A percentile compares a stretch with the other conserved stretches of the same genome.
These are phyloP conservation scores for Tenodera sinensis DNA, from an alignment of 2,888 invertebrate species.

Conservation along the genomic window DNA sequence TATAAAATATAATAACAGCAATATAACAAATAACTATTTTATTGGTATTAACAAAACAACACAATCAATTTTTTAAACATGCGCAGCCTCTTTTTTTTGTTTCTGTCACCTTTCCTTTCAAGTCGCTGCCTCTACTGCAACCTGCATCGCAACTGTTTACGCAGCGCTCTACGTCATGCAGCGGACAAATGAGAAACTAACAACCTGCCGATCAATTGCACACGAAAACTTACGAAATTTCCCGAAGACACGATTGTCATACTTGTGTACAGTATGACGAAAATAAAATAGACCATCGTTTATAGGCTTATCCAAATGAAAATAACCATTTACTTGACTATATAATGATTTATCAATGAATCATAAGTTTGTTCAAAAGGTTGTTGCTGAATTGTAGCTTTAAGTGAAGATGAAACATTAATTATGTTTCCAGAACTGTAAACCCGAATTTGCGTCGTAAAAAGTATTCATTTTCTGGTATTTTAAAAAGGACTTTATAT, in stretches of 20 bases:
- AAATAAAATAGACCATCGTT: not conserved
- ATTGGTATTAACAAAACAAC: constrained; percentile 12
- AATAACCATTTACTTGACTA: not conserved
- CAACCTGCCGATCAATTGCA: constrained; percentile 17
- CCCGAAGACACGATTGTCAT: constrained; percentile 8
- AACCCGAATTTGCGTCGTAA: not conserved
- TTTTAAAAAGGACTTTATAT: not conserved
- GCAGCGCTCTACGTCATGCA: constrained; percentile 29
- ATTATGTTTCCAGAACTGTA: not conserved
- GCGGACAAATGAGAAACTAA: constrained; percentile 21
- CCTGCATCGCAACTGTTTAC: constrained; percentile 30
- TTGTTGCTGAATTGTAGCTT: not conserved
- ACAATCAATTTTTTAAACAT: constrained; percentile 16
- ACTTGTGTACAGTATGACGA: not conserved
- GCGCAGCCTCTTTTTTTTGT: constrained; percentile 10
- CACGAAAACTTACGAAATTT: constrained; percentile 16
- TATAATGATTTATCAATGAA: not conserved
- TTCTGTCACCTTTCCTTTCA: constrained; percentile 21
- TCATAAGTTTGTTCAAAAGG: not conserved
- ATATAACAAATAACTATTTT: not conserved
- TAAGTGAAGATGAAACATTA: not conserved
- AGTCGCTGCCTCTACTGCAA: constrained; percentile 28
- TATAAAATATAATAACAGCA: constrained; percentile 6
- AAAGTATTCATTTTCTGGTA: not conserved
- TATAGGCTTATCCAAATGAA: not conserved